phyloP scores from a whole-genome alignment of 2,797 vertebrate species.

The Masticophis lateralis region DNA sequence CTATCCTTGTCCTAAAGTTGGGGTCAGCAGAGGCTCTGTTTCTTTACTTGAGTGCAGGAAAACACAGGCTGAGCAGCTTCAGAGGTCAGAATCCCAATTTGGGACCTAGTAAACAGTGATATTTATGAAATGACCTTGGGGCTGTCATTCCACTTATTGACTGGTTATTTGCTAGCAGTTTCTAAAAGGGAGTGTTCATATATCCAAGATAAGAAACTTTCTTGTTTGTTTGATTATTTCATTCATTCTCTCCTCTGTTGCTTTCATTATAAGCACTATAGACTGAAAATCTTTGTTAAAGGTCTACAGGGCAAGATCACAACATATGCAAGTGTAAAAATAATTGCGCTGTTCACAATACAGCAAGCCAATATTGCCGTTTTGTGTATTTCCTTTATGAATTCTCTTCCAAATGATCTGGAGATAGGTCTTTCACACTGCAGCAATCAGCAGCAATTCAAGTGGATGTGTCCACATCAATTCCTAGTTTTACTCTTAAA shows the following conservation, averaged over 20 bases:
- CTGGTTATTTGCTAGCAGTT: not conserved
- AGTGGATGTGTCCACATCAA: conserved; percentile 1
- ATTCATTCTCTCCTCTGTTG: not conserved
- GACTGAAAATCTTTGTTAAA: not conserved
- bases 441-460: not conserved
- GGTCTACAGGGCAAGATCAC: not conserved
- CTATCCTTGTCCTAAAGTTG: not conserved
- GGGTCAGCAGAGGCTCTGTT: not conserved
- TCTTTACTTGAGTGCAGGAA: not conserved
- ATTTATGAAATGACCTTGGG: too few species aligned
- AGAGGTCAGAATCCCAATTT: not conserved
- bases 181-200: not conserved
- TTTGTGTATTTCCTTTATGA: conserved; percentile 3
- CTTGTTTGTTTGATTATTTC: not conserved
- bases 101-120: not conserved
- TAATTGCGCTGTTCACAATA: not conserved
- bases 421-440: not conserved
- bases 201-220: not conserved
- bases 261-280: not conserved
- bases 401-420: not conserved
- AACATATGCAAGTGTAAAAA: conserved; percentile 5
- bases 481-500: conserved; percentile 9
- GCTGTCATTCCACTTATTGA: not conserved
- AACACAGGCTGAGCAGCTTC: not conserved
- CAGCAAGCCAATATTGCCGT: not conserved